Conservation (phyloP, 2,113 vertebrate genomes). For the Alligator sinensis region DNA sequence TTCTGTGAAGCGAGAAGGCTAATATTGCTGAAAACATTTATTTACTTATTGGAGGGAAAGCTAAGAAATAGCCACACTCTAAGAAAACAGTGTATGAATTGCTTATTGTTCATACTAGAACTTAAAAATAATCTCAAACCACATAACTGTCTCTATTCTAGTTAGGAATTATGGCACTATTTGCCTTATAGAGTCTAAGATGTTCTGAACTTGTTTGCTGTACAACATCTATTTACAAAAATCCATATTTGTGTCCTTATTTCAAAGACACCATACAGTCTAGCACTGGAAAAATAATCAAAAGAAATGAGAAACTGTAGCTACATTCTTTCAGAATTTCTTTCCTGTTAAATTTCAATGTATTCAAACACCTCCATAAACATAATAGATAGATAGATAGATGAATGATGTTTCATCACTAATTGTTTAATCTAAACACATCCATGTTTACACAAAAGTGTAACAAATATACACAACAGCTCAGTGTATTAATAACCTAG, state of each 20-base stretch:
- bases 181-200: not conserved
- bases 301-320: not conserved
- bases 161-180: not conserved
- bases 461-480: constrained; percentile 41
- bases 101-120: not conserved
- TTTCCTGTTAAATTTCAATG: not conserved
- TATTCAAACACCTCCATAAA: not conserved
- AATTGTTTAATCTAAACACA: constrained; percentile 27
- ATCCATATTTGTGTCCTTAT: not conserved
- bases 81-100: not conserved
- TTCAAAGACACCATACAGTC: not conserved
- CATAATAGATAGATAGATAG: not conserved
- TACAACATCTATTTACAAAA: not conserved
- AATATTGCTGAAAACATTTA: not conserved
- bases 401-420: not conserved
- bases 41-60: not conserved
- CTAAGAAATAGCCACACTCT: not conserved
- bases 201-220: not conserved
- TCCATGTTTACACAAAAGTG: constrained; percentile 20
- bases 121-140: not conserved
- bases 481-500: constrained; percentile 25
- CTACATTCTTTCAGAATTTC: not conserved
- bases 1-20: not conserved
- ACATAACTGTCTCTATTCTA: not conserved
- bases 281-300: not conserved